Evolutionary conservation across 92 coral and sea anemone species (phyloP).

Genomic region (Porites rus): DNA sequence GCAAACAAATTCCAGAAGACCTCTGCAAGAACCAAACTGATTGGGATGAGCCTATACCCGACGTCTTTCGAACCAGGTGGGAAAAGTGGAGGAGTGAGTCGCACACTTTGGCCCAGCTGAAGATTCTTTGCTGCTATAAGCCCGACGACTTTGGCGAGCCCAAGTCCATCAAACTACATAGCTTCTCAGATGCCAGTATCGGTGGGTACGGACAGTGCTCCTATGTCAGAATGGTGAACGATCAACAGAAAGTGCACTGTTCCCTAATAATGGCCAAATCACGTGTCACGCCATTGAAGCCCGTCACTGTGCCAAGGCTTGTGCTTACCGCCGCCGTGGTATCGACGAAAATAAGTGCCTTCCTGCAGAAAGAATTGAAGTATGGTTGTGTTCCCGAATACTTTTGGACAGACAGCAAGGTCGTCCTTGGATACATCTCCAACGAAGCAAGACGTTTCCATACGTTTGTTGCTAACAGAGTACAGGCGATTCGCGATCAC

Average conservation of each 20-base stretch:
- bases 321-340: neutral
- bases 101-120: neutral
- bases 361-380: slow-evolving; percentile 4
- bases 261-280: slow-evolving; percentile 6
- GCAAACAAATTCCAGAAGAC: slow-evolving; percentile 24
- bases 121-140: neutral
- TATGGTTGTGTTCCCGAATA: neutral
- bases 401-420: neutral
- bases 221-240: slow-evolving; percentile 11
- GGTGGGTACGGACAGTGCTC: slow-evolving; percentile 14
- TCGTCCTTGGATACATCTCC: slow-evolving; percentile 1
- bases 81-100: slow-evolving; percentile 10
- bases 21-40: slow-evolving; percentile 35
- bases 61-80: neutral
- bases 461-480: slow-evolving; percentile 12
- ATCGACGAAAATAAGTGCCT: neutral
- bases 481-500: slow-evolving; percentile 12
- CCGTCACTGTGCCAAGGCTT: neutral
- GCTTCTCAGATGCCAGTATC: neutral
- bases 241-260: neutral
- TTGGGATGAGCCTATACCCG: slow-evolving; percentile 48
- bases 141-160: neutral
- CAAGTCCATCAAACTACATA: neutral
- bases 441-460: slow-evolving; percentile 21
- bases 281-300: neutral